Base-by-base conservation (phyloP, 2,113 vertebrate species). In the Solea senegalensis region DNA sequence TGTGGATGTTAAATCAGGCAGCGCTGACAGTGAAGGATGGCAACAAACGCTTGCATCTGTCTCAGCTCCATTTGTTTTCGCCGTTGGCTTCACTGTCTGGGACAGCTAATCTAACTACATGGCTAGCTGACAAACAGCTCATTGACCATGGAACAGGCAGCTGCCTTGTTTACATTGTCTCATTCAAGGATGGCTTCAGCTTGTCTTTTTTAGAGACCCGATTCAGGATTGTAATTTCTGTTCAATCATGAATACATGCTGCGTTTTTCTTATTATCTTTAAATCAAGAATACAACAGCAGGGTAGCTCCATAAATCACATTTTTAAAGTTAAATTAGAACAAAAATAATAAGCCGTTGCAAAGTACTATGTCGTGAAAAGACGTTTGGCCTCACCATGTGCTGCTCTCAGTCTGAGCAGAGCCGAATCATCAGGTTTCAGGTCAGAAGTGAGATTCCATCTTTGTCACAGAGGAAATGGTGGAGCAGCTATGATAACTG, bases 71-170 rank as follows among this genome's bases (percentile, higher is more conserved):
- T 89, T 91, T 88, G 81, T 86, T 83, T 86, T 72, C 21, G 45
- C 82, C 83, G 85, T 74, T 84, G 85, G 88, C 86, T 80, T 67
- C 79, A 28, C 53, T 53, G 76, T 75, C 55, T 78, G 82, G 76
- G 78, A 86, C 85, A 84, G 86, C 82, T 89, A 80, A 91, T 90
- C 90, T 88, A 73, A 80, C 74, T 69, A 74, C 83, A 67, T 84
- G 82, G 85, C 84, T 48, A 69, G 65, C 76, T 90, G 86, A 90
- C 85, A 89, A 89, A 86, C 86, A 86, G 82, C 83, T 88, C 81
- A 82, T 81, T 86, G 83, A 85, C 86, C 79, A 73, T 80, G 72
- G 80, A 86, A 75, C 81, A 75, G 81, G 76, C 79, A 67, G 76
- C 28, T 3, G 80, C 78, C 76, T 78, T 84, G 77, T 89, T 89